phyloP scores from a whole-genome alignment of 2,888 invertebrate species.

The Drosophila monieri region DNA sequence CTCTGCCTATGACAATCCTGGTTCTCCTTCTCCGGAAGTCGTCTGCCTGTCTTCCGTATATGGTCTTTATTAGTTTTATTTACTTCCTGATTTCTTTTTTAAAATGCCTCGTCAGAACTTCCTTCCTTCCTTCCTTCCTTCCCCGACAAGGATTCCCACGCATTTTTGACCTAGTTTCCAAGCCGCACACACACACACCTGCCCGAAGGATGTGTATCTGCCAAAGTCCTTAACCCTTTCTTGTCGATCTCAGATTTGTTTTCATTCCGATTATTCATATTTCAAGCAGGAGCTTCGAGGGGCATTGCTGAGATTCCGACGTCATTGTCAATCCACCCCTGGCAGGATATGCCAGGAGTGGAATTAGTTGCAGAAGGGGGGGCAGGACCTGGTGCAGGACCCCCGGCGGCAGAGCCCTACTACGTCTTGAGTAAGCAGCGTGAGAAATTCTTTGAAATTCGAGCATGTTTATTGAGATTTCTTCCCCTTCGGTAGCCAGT shows the following conservation, averaged over 20 bases:
- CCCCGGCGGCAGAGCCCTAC: background rate
- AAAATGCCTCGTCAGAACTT: slow-evolving; percentile 19
- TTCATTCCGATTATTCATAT: slow-evolving; percentile 43
- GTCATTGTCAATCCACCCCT: slow-evolving; percentile 52
- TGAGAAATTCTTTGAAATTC: slow-evolving; percentile 78
- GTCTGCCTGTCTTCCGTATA: slow-evolving; percentile 56
- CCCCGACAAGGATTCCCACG: slow-evolving; percentile 1
- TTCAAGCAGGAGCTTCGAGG: slow-evolving; percentile 33
- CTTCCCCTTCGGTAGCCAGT: slow-evolving; percentile 21
- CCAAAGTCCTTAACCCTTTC: slow-evolving; percentile 60
- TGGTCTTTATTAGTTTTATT: slow-evolving; percentile 67
- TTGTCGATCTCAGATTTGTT: slow-evolving; percentile 24
- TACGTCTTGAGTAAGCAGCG: slow-evolving; percentile 65
- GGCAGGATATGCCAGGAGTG: slow-evolving; percentile 39
- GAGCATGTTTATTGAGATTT: slow-evolving; percentile 67
- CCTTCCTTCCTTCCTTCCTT: slow-evolving; percentile 58
- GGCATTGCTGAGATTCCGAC: slow-evolving; percentile 57
- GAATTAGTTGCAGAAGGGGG: slow-evolving; percentile 10
- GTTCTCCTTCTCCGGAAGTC: slow-evolving; percentile 56
- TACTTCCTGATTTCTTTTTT: slow-evolving; percentile 64
- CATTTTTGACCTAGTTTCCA: slow-evolving; percentile 36
- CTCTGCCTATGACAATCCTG: slow-evolving; percentile 11
- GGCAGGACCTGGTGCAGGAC: background rate
- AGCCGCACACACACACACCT: slow-evolving; percentile 40
- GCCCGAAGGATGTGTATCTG: slow-evolving; percentile 35